Conservation (phyloP, 1,140 invertebrate genomes). For the Antheraea mylitta region DNA sequence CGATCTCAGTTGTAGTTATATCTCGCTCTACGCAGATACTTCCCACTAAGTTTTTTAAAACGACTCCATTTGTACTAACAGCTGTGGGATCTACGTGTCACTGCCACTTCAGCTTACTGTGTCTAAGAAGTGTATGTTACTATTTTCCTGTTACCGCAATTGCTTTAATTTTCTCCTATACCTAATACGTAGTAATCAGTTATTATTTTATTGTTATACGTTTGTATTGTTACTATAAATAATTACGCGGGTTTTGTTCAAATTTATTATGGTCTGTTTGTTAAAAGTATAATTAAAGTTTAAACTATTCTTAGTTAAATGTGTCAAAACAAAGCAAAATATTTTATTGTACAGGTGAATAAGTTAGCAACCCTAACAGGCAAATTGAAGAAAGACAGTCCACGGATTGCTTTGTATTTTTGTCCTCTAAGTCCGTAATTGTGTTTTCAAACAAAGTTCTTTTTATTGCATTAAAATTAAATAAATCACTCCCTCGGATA, state of each 20-base stretch:
- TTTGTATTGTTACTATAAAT: too few species aligned
- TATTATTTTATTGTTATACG: too few species aligned
- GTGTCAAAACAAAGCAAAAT: too few species aligned
- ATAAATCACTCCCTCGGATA: constrained; percentile 4
- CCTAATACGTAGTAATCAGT: too few species aligned
- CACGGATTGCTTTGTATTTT: not conserved
- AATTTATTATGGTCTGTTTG: too few species aligned
- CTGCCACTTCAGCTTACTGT: not conserved
- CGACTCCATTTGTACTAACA: too few species aligned
- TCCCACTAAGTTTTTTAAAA: not conserved
- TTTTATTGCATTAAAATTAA: constrained; percentile 5
- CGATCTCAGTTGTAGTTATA: not conserved
- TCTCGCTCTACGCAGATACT: not conserved
- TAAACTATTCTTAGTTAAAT: too few species aligned
- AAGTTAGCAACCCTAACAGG: not conserved
- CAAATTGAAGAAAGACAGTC: not conserved
- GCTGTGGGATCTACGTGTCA: not conserved
- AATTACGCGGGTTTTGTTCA: too few species aligned
- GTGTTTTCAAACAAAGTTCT: not conserved
- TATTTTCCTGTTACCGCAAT: too few species aligned
- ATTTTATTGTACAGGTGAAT: not conserved
- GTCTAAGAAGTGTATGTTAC: too few species aligned
- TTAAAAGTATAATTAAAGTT: too few species aligned
- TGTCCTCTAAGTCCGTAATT: not conserved
- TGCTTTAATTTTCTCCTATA: too few species aligned